These are phyloP conservation scores for Tenthredo notha DNA, from an alignment of 2,888 invertebrate species.

Conservation along the genomic window DNA sequence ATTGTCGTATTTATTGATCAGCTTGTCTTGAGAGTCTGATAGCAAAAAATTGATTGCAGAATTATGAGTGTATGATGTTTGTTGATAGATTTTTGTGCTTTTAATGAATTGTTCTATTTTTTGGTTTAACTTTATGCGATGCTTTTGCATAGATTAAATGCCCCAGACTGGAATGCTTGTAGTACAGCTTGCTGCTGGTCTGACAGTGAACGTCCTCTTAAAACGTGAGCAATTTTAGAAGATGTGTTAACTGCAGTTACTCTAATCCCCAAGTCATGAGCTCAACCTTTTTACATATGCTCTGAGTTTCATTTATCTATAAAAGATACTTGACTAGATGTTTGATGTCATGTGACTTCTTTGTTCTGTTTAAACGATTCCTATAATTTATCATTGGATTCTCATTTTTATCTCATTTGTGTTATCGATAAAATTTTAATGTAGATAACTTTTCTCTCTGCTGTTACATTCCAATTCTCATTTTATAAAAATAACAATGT, in stretches of 20 bases:
- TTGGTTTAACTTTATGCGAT: conserved; percentile 56
- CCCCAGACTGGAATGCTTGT: conserved; percentile 67
- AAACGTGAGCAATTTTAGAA: conserved; percentile 64
- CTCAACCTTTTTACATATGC: not conserved
- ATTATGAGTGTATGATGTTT: not conserved
- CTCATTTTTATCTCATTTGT: not conserved
- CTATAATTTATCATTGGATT: not conserved
- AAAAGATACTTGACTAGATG: not conserved
- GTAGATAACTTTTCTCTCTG: not conserved
- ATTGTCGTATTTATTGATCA: not conserved
- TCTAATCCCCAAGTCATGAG: conserved; percentile 1
- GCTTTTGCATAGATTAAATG: conserved; percentile 65
- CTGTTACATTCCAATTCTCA: not conserved
- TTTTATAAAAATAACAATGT: not conserved
- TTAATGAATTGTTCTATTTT: conserved; percentile 18
- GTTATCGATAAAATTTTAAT: not conserved
- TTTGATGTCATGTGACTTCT: not conserved
- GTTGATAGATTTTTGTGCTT: not conserved
- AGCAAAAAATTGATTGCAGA: not conserved
- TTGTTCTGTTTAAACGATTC: not conserved
- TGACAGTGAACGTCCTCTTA: conserved; percentile 65
- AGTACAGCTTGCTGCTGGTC: conserved; percentile 66
- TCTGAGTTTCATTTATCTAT: not conserved
- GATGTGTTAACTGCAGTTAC: conserved; percentile 32
- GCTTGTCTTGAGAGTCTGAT: not conserved